A percentile compares a stretch with the other conserved stretches of the same genome.
Conservation (phyloP, 1,140 invertebrate species). For the Ephestia elutella region DNA sequence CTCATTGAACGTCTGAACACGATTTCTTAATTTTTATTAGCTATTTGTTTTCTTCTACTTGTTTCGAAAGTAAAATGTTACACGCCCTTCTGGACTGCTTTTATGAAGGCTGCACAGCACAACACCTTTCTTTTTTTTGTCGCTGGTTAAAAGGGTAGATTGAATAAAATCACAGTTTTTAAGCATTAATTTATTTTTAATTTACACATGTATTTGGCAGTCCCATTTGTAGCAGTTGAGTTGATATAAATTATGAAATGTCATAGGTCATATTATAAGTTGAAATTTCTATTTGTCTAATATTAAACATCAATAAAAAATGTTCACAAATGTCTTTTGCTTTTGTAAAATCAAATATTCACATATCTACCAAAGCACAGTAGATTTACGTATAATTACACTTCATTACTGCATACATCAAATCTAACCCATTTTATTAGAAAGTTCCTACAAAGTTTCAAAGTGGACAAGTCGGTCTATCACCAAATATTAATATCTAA, state of each 20-base stretch:
- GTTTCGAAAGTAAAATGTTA: too few relatives aligned
- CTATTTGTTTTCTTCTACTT: too few relatives aligned
- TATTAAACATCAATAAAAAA: slow-evolving; percentile 15
- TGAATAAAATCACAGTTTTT: slow-evolving; percentile 13
- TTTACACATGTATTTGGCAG: slow-evolving; percentile 60
- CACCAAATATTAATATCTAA: slow-evolving; percentile 12
- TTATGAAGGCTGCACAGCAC: too few relatives aligned
- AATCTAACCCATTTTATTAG: slow-evolving; percentile 2
- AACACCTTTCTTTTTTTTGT: too few relatives aligned
- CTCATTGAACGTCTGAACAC: too few relatives aligned
- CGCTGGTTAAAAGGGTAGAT: too few relatives aligned
- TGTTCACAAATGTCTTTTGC: background rate
- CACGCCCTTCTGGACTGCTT: too few relatives aligned
- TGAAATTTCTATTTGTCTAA: background rate
- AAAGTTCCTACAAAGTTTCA: slow-evolving; percentile 3
- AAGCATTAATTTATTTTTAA: slow-evolving; percentile 53
- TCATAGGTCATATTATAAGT: slow-evolving; percentile 9
- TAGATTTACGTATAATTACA: slow-evolving; percentile 3
- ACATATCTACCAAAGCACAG: slow-evolving; percentile 6
- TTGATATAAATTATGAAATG: slow-evolving; percentile 34
- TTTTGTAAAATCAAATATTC: background rate
- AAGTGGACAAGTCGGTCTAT: slow-evolving; percentile 4
- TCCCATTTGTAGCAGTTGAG: slow-evolving; percentile 36
- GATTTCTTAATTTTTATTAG: too few relatives aligned
- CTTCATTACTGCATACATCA: slow-evolving; percentile 7